A percentile compares a stretch with the other conserved stretches of the same genome.
Conservation (phyloP, 2,797 vertebrate genomes). For the Melanogrammus aeglefinus region DNA sequence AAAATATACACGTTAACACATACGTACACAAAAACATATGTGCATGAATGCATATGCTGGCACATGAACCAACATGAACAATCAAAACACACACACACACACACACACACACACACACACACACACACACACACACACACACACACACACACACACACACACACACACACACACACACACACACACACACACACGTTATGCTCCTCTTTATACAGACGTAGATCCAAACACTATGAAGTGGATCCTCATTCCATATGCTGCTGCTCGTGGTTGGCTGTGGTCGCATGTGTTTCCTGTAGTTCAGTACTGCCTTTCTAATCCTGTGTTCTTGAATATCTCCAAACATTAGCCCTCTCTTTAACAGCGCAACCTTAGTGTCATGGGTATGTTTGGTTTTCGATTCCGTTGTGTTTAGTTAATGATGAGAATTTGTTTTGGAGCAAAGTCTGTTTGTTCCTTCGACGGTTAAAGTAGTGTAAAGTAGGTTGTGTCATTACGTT, state of each 20-base stretch:
- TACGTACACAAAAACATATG: conserved; percentile 7
- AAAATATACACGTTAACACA: too few relatives aligned
- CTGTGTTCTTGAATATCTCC: conserved; percentile 55
- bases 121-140: conserved; percentile 23
- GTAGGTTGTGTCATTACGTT: background rate
- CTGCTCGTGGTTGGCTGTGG: conserved; percentile 66
- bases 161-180: conserved; percentile 19
- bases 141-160: background rate
- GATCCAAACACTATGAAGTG: background rate
- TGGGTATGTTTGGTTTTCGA: background rate
- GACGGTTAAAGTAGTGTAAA: conserved; percentile 32
- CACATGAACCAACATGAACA: background rate
- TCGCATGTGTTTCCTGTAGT: conserved; percentile 66
- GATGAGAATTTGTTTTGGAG: conserved; percentile 36
- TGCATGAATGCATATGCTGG: background rate
- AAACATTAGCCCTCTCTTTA: conserved; percentile 37
- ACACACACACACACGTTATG: background rate
- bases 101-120: conserved; percentile 19
- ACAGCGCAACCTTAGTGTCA: conserved; percentile 44
- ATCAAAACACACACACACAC: background rate
- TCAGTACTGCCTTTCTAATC: conserved; percentile 46
- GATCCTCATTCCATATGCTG: conserved; percentile 50
- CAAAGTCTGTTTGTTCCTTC: conserved; percentile 51
- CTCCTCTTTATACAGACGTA: conserved; percentile 9
- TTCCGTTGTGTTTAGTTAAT: conserved; percentile 36